Evolutionary conservation across 2,113 vertebrate genomes (phyloP), one percentile per base, ranked within the genome.

Genomic region (Mionectes macconnelli): DNA sequence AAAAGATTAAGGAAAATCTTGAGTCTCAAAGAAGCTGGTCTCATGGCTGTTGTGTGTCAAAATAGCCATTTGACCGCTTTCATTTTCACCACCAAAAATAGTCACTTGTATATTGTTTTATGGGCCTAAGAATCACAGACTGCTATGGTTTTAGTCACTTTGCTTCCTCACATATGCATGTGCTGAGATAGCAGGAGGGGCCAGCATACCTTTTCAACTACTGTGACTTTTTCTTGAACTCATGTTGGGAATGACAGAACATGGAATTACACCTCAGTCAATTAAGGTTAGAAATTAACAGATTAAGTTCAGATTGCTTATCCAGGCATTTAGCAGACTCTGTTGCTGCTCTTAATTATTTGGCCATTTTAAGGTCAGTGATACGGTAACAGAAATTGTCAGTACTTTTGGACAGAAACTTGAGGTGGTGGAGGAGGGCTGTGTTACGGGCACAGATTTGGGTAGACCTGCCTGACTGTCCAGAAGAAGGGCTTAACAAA

Each of bases 141-240:
- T 63, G 0, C 30, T 30, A 2, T 10, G 4, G 17, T 21, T 72
- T 64, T 57, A 49, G 23, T 19, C 27, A 20, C 0, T 0, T 85
- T 78, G 8, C 27, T 60, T 64, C 27, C 14, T 80, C 14, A 28
- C 8, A 3, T 47, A 9, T 35, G 30, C 53, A 24, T 55, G 18
- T 55, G 75, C 39, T 76, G 64, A 49, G 25, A 6, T 50, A 64
- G 56, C 7, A 49, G 52, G 14, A 78, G 37, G 87, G 22, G 18
- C 12, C n/a, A 82, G 42, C 33, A 18, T 10, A 31, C 2, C 1
- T 57, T 63, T 86, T 47, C 53, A 64, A 19, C 40, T 66, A 3
- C 12, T 33, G 7, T 40, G 28, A 44, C 2, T 3, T 35, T 50
- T 44, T 53, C 39, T 62, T 49, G 6, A 16, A 18, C 14, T 82